Evolutionary conservation across 2,888 invertebrate genomes (phyloP), one percentile per base, ranked within the genome.

Genomic region (Gortyna flavago): DNA sequence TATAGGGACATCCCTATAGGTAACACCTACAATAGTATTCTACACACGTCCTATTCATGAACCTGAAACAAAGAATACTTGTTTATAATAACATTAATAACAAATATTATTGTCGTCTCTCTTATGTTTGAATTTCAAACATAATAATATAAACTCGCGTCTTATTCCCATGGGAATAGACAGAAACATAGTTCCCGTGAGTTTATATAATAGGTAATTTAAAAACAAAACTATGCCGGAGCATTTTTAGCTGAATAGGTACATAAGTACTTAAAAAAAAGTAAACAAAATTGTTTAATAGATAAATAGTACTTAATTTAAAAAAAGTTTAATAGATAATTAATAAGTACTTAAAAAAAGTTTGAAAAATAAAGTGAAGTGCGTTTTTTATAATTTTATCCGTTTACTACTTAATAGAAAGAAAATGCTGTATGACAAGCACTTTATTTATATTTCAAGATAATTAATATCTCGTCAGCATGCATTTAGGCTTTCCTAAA

Each of bases 21-120:
- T 76, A 44, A 29, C 54, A 74, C 57, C 70, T 73, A 80, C 48
- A 65, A 38, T 59, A 72, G 61, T 41, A 48, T 80, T 69, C 61
- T 61, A 74, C 13, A 51, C 44, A 29, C 44, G 32, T 75, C 44
- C 51, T 62, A 66, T 74, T 84, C 74, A 84, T 70, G 41, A 77
- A 65, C 35, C 84, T 84, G 84, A 78, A 84, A 84, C 81, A 84
- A 84, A 76, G 38, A 70, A 76, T 29, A 57, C 0, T n/a, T 29
- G 35, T 75, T 75, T 80, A 57, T 32, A 68, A 44, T 61, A 64
- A 32, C n/a, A 38, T 16, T 54, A 25, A 57, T 38, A 21, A 59
- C 54, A 25, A 54, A 9, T 61, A 67, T 5, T 25, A 62, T 3
- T 41, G 29, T 0, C 48, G 25, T 9, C 4, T 18, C 29, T n/a